Evolutionary conservation across 2,888 invertebrate species (phyloP).

Genomic region (Tromatobia lineatoria): DNA sequence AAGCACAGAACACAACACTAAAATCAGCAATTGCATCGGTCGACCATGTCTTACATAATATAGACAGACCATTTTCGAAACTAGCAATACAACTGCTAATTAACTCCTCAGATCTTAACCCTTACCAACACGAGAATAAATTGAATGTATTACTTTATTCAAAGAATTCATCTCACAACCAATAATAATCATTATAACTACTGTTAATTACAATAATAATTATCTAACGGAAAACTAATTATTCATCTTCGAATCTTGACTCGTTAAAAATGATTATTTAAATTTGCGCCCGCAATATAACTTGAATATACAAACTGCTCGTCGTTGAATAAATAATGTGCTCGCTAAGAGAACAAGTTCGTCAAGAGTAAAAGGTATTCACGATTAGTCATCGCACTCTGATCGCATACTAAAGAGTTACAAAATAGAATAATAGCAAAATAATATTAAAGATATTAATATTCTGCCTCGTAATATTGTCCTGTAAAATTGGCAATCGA

Average conservation of each 20-base stretch:
- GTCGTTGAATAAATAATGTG: conserved; percentile 27
- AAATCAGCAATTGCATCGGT: too few relatives aligned
- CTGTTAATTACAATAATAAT: too few relatives aligned
- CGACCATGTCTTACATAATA: too few relatives aligned
- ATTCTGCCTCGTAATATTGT: not conserved
- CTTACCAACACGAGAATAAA: too few relatives aligned
- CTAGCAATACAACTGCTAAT: too few relatives aligned
- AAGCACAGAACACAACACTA: too few relatives aligned
- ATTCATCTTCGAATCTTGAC: not conserved
- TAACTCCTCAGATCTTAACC: too few relatives aligned
- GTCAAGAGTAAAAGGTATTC: not conserved
- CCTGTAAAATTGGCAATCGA: not conserved
- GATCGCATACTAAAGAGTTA: not conserved
- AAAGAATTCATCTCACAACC: too few relatives aligned
- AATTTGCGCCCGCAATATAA: not conserved
- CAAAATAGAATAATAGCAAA: not conserved
- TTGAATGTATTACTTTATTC: too few relatives aligned
- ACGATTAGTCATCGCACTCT: not conserved
- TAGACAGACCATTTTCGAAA: too few relatives aligned
- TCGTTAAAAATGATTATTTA: not conserved
- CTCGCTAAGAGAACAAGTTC: not conserved
- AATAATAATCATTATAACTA: too few relatives aligned
- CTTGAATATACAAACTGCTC: not conserved
- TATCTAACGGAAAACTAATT: too few relatives aligned
- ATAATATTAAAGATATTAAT: not conserved